These are phyloP conservation scores for Prosopocoilus inquinatus DNA, from an alignment of 2,888 invertebrate species.

Conservation along the genomic window DNA sequence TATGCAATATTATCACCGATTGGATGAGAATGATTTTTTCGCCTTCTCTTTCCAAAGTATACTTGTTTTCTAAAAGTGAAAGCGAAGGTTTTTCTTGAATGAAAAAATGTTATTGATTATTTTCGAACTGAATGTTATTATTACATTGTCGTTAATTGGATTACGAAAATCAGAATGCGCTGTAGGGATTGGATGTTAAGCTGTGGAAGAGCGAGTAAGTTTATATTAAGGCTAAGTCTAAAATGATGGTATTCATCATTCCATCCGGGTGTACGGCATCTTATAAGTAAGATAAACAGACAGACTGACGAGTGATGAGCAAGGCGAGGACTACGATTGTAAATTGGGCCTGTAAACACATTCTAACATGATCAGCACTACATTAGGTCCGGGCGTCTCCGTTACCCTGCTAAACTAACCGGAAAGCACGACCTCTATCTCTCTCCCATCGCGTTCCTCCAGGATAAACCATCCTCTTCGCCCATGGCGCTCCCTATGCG, in stretches of 20 bases:
- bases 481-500: conserved; percentile 1
- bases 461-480: not conserved
- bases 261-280: conserved; percentile 35
- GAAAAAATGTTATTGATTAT: too few relatives aligned
- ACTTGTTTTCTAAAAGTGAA: too few relatives aligned
- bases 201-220: too few relatives aligned
- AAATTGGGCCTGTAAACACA: conserved; percentile 53
- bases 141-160: too few relatives aligned
- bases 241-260: conserved; percentile 26
- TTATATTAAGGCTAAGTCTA: conserved; percentile 8
- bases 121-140: too few relatives aligned
- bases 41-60: too few relatives aligned
- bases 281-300: conserved; percentile 50
- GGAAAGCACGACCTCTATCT: conserved; percentile 33
- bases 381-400: conserved; percentile 50
- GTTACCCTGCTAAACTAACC: conserved; percentile 50
- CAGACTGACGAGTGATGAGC: conserved; percentile 43
- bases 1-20: too few relatives aligned
- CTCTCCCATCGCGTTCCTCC: not conserved
- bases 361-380: conserved; percentile 54
- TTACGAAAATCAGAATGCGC: too few relatives aligned
- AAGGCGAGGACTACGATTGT: conserved; percentile 50
- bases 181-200: too few relatives aligned
- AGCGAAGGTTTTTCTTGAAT: too few relatives aligned
- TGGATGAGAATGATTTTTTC: too few relatives aligned